phyloP scores from a whole-genome alignment of 2,113 vertebrate species.

The Syngnathus floridae region DNA sequence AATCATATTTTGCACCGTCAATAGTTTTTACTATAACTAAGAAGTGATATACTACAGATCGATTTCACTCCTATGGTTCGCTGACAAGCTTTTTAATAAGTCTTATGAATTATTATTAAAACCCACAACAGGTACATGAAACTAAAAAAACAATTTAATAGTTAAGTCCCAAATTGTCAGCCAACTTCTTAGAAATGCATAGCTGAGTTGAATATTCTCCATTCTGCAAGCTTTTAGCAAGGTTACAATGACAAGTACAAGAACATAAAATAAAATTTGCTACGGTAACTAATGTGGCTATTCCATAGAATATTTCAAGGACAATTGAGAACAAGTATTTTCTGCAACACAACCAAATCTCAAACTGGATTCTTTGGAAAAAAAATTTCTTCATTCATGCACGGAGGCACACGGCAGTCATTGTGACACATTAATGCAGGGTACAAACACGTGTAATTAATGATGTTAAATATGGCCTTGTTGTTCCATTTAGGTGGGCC shows the following conservation, averaged over 20 bases:
- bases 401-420: not conserved
- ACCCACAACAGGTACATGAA: not conserved
- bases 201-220: not conserved
- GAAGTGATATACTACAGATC: not conserved
- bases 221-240: not conserved
- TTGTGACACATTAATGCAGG: conserved; percentile 1
- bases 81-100: not conserved
- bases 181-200: not conserved
- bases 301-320: not conserved
- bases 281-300: not conserved
- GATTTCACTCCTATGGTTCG: not conserved
- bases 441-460: conserved; percentile 6
- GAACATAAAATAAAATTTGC: not conserved
- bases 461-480: conserved; percentile 3
- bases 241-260: not conserved
- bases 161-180: no score
- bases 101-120: not conserved
- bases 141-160: no score
- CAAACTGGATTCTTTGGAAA: not conserved
- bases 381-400: not conserved
- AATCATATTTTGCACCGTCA: not conserved
- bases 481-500: conserved; percentile 9
- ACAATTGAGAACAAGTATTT: not conserved
- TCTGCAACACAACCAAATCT: not conserved
- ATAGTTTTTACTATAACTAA: not conserved